Conservation (phyloP, 2,113 vertebrate genomes). For the Sapajus apella region DNA sequence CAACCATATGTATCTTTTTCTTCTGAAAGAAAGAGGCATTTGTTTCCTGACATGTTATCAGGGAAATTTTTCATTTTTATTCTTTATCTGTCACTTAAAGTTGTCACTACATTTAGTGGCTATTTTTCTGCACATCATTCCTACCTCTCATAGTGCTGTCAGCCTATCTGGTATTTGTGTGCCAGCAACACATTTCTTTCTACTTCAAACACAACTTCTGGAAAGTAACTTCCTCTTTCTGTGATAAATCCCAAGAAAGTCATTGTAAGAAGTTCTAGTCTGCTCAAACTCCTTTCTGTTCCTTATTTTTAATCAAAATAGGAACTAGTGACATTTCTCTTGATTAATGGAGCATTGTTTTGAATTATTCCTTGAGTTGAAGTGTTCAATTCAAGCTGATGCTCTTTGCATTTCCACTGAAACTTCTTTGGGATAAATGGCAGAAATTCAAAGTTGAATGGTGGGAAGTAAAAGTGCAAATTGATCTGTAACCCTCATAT, state of each 20-base stretch:
- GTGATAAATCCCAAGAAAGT: conserved; percentile 43
- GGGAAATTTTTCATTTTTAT: conserved; percentile 74
- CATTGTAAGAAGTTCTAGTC: conserved; percentile 52
- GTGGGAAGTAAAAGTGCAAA: background rate
- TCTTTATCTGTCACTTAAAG: conserved; percentile 70
- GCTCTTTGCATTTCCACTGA: background rate
- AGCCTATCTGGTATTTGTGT: conserved; percentile 40
- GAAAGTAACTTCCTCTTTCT: conserved; percentile 70
- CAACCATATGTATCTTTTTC: conserved; percentile 43
- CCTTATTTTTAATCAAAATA: conserved; percentile 61
- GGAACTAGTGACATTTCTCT: conserved; percentile 51
- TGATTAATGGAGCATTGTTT: conserved; percentile 12
- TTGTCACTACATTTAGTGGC: conserved; percentile 71
- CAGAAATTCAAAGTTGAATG: conserved; percentile 2
- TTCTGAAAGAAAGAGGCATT: conserved; percentile 68
- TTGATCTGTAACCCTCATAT: background rate
- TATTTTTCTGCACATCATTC: conserved; percentile 68
- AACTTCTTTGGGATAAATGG: background rate
- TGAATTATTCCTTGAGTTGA: conserved; percentile 4
- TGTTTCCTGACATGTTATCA: conserved; percentile 70
- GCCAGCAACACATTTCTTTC: conserved; percentile 59
- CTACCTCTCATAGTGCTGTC: conserved; percentile 54
- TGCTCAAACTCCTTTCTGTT: conserved; percentile 43
- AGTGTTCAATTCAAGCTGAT: background rate
- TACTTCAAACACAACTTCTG: conserved; percentile 66